Evolutionary conservation across 92 coral and sea anemone genomes (phyloP).

Genomic region (Blastomussa wellsi): DNA sequence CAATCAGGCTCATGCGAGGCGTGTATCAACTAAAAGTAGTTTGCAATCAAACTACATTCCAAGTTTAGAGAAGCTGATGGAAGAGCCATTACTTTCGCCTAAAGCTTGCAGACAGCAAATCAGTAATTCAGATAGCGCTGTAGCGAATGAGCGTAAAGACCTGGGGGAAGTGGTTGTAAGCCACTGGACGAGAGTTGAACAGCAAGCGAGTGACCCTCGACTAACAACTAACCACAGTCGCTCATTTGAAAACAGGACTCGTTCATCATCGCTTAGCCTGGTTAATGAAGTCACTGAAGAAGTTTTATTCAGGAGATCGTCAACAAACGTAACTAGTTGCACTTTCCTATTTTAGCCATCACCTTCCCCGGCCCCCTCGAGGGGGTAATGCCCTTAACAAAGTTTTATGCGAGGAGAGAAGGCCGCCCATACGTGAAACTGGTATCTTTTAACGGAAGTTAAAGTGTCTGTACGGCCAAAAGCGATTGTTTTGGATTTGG

Average conservation of each 20-base stretch:
- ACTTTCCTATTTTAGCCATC: no score
- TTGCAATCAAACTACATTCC: constrained; percentile 39
- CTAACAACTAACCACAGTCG: neutral
- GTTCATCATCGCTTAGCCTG: constrained; percentile 6
- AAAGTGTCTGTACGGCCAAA: no score
- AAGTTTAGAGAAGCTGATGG: constrained; percentile 19
- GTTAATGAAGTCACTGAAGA: constrained; percentile 33
- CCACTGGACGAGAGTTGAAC: constrained; percentile 31
- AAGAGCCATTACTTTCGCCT: constrained; percentile 13
- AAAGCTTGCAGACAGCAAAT: neutral
- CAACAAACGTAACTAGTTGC: neutral
- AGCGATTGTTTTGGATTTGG: no score
- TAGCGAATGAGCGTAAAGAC: constrained; percentile 21
- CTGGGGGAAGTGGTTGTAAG: constrained; percentile 23
- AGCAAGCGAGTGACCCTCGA: constrained; percentile 8
- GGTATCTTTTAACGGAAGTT: no score
- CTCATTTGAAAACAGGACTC: neutral
- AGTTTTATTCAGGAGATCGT: constrained; percentile 18
- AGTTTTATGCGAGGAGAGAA: no score
- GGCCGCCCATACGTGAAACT: no score
- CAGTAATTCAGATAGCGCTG: neutral
- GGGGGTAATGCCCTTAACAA: no score
- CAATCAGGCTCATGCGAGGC: constrained; percentile 12
- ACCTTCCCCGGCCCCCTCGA: no score
- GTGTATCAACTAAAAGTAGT: constrained; percentile 31